Conservation (phyloP, 2,113 vertebrate species). For the Psittacula cyanocephala region DNA sequence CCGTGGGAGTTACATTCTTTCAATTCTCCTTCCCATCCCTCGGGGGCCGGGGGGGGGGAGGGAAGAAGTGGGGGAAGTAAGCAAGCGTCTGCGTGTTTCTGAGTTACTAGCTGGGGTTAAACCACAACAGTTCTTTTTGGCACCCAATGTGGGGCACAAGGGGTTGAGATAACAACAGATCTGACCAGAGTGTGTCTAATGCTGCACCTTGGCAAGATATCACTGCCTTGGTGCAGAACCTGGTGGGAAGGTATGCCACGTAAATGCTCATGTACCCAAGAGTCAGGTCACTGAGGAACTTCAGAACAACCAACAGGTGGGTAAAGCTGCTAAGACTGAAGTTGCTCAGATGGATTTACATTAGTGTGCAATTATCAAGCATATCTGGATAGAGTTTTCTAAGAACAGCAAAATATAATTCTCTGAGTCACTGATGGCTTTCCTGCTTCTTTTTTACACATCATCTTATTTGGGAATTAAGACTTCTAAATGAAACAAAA, state of each 20-base stretch:
- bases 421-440: not conserved
- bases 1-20: too few species aligned
- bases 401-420: not conserved
- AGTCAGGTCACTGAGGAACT: not conserved
- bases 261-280: not conserved
- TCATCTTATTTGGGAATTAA: not conserved
- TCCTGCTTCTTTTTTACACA: not conserved
- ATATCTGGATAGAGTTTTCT: not conserved
- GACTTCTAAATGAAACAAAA: not conserved
- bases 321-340: not conserved
- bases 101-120: not conserved
- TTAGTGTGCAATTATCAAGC: not conserved
- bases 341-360: not conserved
- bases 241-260: not conserved
- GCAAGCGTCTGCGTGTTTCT: not conserved
- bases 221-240: not conserved
- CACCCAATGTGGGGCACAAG: accelerated
- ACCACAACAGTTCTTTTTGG: not conserved
- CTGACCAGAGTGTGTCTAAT: not conserved
- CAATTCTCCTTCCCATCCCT: too few species aligned
- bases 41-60: too few species aligned
- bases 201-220: not conserved
- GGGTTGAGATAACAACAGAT: not conserved
- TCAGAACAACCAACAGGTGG: not conserved
- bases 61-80: not conserved